Evolutionary conservation across 2,888 invertebrate species (phyloP).

Genomic region (Stegophylla sp.): DNA sequence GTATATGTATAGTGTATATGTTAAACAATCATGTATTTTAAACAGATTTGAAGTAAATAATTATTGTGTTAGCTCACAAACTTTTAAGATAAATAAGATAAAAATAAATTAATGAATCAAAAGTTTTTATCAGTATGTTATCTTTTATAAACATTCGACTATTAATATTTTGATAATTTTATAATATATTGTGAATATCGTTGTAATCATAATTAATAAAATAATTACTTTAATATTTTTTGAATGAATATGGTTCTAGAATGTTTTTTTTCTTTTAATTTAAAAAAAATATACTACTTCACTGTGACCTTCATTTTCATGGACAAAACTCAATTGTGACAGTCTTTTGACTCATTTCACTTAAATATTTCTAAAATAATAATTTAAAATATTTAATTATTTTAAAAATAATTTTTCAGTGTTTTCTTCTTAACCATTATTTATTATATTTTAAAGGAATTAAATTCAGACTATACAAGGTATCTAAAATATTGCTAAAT

Average conservation of each 20-base stretch:
- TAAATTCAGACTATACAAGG: background rate
- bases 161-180: too few relatives aligned
- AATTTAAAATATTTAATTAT: slow-evolving; percentile 35
- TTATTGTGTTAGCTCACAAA: too few relatives aligned
- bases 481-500: too few relatives aligned
- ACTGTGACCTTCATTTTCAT: slow-evolving; percentile 44
- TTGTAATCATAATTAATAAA: too few relatives aligned
- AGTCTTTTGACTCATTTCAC: slow-evolving; percentile 41
- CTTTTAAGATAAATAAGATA: too few relatives aligned
- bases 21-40: too few relatives aligned
- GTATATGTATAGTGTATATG: too few relatives aligned
- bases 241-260: background rate
- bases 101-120: too few relatives aligned
- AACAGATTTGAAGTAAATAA: too few relatives aligned
- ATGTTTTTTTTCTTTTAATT: background rate
- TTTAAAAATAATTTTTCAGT: background rate
- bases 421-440: slow-evolving; percentile 10
- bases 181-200: too few relatives aligned
- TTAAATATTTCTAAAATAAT: slow-evolving; percentile 20
- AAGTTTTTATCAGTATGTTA: too few relatives aligned
- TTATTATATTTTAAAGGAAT: slow-evolving; percentile 13
- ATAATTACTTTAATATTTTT: background rate
- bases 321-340: slow-evolving; percentile 35
- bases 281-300: slow-evolving; percentile 6
- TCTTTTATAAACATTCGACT: too few relatives aligned